Base-by-base conservation (phyloP, 2,888 invertebrate species). In the Parascotia fuliginaria region DNA sequence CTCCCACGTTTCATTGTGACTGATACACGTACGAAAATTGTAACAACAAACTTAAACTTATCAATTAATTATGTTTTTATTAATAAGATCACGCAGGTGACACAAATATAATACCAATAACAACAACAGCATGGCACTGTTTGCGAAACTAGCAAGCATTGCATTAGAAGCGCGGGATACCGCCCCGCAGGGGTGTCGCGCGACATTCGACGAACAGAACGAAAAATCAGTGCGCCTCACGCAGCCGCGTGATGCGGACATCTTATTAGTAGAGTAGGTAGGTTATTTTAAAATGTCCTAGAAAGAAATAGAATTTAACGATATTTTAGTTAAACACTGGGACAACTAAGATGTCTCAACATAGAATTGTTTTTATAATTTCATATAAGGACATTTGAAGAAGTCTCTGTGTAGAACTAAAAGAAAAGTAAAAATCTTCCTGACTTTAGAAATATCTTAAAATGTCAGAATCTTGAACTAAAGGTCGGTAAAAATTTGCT, bases 351-450 rank as follows among this genome's bases (percentile, higher is more conserved):
- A 38, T 38, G 38, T 38, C 38, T 38, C 38, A 38, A 38, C 27
- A 38, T 38, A 38, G 38, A 38, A 38, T 9, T 38, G 38, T 38
- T 38, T 38, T 38, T 38, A 38, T 38, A 24, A 38, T 38, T 38
- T 14, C 38, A 38, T 38, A 12, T 12, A 12, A 38, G n/a, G 38
- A 38, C 27, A 27, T 27, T 27, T 27, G 27, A 27, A 27, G 27
- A 27, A 27, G 27, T 27, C 27, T 27, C 27, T 27, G 27, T 27
- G n/a, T 27, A 27, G 27, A 27, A 27, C 3, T 27, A 27, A 27
- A 27, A 7, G 27, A 27, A 27, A 27, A 27, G 27, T 27, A 27
- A 27, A 27, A 27, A 27, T 27, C 27, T 27, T 27, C 27, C 3
- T 27, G 27, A 27, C 27, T 27, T 27, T 27, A 27, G 3, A 27